Evolutionary conservation across 2,113 vertebrate genomes (phyloP).

Genomic region (Ctenodactylus gundi): DNA sequence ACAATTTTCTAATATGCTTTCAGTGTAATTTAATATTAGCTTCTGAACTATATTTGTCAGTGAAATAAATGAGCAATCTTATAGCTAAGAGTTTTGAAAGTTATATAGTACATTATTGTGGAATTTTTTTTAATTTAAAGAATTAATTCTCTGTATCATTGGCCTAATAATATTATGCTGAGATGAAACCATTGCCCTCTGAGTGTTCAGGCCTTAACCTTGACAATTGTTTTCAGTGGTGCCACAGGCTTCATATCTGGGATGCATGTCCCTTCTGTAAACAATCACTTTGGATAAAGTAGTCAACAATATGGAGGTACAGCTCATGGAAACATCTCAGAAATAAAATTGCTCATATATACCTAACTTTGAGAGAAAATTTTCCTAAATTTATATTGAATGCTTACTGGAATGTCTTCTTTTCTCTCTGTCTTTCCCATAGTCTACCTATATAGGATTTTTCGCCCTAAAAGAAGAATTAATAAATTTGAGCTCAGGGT

Average conservation of each 20-base stretch:
- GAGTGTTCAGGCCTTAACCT: not conserved
- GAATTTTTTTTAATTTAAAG: not conserved
- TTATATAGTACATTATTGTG: not conserved
- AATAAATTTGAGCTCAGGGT: not conserved
- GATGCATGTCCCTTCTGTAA: not conserved
- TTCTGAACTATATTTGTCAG: constrained; percentile 18
- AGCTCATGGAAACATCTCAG: not conserved
- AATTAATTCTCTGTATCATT: not conserved
- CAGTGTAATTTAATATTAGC: constrained; percentile 29
- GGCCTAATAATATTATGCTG: not conserved
- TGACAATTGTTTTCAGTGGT: not conserved
- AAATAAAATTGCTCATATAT: not conserved
- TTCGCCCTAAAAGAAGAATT: not conserved
- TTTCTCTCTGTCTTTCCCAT: not conserved
- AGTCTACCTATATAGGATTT: not conserved
- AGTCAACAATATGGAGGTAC: not conserved
- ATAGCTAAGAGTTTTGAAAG: not conserved
- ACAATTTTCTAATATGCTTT: constrained; percentile 47
- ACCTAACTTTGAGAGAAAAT: not conserved
- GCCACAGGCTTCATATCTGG: not conserved
- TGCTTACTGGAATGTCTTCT: not conserved
- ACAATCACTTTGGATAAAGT: not conserved
- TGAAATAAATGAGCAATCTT: constrained; percentile 18
- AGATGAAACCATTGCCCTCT: not conserved
- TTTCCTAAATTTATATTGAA: not conserved